Evolutionary conservation across 2,113 vertebrate genomes (phyloP), one percentile per base, ranked within the genome.

Genomic region (Phalacrocorax brasilianus): DNA sequence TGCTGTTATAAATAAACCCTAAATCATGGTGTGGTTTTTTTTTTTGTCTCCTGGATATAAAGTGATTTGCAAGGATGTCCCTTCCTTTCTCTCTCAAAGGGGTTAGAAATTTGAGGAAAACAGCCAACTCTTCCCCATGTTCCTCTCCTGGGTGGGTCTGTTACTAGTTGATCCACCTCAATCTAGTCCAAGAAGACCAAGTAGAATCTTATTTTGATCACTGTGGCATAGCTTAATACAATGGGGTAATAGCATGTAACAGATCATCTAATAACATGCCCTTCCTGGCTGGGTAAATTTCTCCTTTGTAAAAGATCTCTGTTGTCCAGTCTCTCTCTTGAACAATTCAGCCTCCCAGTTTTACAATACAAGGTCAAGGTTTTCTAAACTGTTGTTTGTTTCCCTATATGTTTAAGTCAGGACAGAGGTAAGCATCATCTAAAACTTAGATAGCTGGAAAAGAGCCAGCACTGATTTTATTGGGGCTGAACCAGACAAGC

Each of bases 171-270:
- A 56, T 28, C 19, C 12, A 65, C 6, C 45, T 84, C 30, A 30
- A 19, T 32, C 35, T 44, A 16, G 20, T 14, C 15, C 32, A 71
- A 30, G 26, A 61, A 3, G 3, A 58, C 19, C 27, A 28, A 76
- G 16, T 9, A 8, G 38, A 74, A 71, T 5, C 8, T 62, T 77
- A 9, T 11, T 65, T 35, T 79, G 22, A 21, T 52, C 26, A 17
- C 47, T 47, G 32, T 68, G 44, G 23, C n/a, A 4, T 2, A 18
- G 19, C 80, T 93, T 52, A 58, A 50, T 61, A 14, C 9, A 38
- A 38, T 1, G 0, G 13, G 4, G 33, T 6, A 42, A 6, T 9
- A 47, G 18, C 45, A 40, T 10, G 8, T 26, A 42, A 14, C 17
- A 62, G 1, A 28, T 38, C 32, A 52, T 58, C 28, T 40, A 71